These are phyloP conservation scores for Tribolium castaneum DNA, from an alignment of 1,140 invertebrate genomes.

Conservation along the genomic window DNA sequence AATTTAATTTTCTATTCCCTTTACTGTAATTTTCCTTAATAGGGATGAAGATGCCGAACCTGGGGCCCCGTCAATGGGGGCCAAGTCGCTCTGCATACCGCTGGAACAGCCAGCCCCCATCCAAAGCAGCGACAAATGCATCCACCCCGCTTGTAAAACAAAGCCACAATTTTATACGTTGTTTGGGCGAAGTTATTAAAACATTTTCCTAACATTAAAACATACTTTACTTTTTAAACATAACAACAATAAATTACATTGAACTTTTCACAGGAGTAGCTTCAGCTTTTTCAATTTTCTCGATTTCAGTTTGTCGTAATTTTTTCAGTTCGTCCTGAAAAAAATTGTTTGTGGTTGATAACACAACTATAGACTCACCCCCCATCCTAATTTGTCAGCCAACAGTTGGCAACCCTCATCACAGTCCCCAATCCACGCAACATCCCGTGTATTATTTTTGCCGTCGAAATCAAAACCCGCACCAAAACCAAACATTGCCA, in stretches of 20 bases:
- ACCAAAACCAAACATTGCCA: slow-evolving; percentile 68
- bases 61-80: slow-evolving; percentile 94
- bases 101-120: slow-evolving; percentile 84
- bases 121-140: slow-evolving; percentile 78
- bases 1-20: slow-evolving; percentile 15
- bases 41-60: slow-evolving; percentile 74
- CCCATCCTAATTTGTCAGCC: slow-evolving; percentile 88
- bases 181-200: slow-evolving; percentile 96
- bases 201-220: slow-evolving; percentile 12
- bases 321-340: slow-evolving; percentile 72
- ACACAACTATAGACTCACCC: slow-evolving; percentile 64
- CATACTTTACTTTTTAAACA: background rate
- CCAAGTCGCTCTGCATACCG: slow-evolving; percentile 97
- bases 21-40: slow-evolving; percentile 53
- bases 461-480: slow-evolving; percentile 76
- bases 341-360: background rate
- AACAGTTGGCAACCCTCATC: slow-evolving; percentile 85
- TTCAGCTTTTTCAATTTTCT: slow-evolving; percentile 63
- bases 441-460: slow-evolving; percentile 78
- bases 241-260: background rate
- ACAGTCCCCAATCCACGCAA: slow-evolving; percentile 89
- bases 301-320: slow-evolving; percentile 69
- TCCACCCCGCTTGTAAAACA: slow-evolving; percentile 86
- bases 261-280: background rate
- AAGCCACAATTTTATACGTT: slow-evolving; percentile 89